Evolutionary conservation across 2,797 vertebrate species (phyloP).

Genomic region (Halcyon chelicuti): DNA sequence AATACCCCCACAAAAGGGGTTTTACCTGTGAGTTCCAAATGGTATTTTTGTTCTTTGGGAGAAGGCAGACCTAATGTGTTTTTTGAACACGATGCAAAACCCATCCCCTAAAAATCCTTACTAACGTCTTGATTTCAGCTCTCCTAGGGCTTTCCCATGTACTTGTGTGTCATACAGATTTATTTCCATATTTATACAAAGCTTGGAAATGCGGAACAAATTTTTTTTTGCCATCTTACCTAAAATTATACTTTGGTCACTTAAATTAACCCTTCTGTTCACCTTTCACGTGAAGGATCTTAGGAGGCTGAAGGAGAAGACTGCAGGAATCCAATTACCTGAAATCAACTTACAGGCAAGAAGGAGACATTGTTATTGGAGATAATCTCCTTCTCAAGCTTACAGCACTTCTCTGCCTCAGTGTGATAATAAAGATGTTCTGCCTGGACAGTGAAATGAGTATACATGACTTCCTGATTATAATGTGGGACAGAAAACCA

Average conservation of each 20-base stretch:
- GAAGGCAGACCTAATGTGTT: background rate
- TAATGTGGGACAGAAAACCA: background rate
- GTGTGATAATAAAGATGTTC: background rate
- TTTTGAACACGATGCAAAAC: background rate
- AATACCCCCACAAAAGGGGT: background rate
- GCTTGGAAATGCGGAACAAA: background rate
- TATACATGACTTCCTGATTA: background rate
- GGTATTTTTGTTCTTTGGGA: background rate
- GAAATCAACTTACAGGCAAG: background rate
- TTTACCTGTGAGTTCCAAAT: background rate
- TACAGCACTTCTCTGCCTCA: background rate
- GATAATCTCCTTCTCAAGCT: constrained; percentile 4
- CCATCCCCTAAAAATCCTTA: background rate
- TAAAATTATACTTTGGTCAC: background rate
- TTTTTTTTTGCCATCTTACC: background rate
- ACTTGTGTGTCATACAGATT: background rate
- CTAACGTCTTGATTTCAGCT: background rate
- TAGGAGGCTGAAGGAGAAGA: background rate
- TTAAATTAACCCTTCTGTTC: background rate
- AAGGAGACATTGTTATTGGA: background rate
- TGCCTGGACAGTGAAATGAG: background rate
- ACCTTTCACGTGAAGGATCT: background rate
- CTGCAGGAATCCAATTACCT: constrained; percentile 25
- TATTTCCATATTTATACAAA: background rate
- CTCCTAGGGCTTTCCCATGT: background rate